Base-by-base conservation (phyloP, 2,888 invertebrate species). In the Lasioglossum zephyrum region DNA sequence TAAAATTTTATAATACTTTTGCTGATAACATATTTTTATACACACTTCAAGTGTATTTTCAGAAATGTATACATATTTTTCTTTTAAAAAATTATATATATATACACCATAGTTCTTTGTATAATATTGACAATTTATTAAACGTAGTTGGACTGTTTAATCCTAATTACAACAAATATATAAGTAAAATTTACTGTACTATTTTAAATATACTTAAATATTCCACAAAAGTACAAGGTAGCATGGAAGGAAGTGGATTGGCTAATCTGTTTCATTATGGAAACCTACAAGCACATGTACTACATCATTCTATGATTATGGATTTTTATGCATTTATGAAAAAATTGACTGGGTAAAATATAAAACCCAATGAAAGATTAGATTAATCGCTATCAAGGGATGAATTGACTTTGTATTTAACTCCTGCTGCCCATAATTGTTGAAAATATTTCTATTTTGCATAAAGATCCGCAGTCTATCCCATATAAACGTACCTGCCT, bases 401-500 rank as follows among this genome's bases (percentile, higher is more conserved):
- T 41, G 41, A 9, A 41, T 41, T 41, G 9, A 41, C 41, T 41
- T 41, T 41, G 9, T 41, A 41, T 41, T 9, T 41, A 41, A 41
- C 1, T 41, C 41, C 41, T 9, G 41, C 41, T 41, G 9, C 2
- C 9, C 41, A 41, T 1, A 41, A 41, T 41, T 9, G 9, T 41
- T 41, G 9, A 41, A 41, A 41, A 41, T 41, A 41, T 41, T 41
- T 41, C 41, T 41, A 41, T 41, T 41, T 41, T 9, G 41, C 41
- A 41, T 41, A 41, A 41, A 41, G 41, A 41, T 41, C 41, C 9
- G 41, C 41, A 41, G 9, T 41, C 41, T 41, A 9, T 41, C 9
- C 41, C 89, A 87, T 86, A 84, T 87, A 89, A 88, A 90, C 86
- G 88, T 89, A 49, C 18, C 49, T 18, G 89, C 91, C 89, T 90